Evolutionary conservation across 2,113 vertebrate genomes (phyloP).

Genomic region (Enhydra lutris): DNA sequence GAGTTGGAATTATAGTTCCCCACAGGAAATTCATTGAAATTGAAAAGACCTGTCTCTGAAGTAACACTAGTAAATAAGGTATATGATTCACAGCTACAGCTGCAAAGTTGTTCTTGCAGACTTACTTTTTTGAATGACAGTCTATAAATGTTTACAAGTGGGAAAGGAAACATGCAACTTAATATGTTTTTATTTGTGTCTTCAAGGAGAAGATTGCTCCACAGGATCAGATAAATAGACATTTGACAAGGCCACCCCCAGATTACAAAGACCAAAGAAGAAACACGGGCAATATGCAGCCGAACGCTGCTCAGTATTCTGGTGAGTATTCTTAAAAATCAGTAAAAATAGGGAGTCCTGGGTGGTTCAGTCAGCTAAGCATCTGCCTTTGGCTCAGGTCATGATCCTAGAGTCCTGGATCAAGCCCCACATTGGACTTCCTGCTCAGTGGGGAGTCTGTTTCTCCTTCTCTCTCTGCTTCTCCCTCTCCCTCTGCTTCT

Average conservation of each 20-base stretch:
- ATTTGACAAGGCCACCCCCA: slow-evolving; percentile 94
- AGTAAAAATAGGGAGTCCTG: neutral
- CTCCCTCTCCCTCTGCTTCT: too few relatives aligned
- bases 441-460: neutral
- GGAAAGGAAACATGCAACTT: neutral
- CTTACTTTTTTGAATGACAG: neutral
- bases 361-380: neutral
- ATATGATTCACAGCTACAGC: neutral
- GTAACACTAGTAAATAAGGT: neutral
- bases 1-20: neutral
- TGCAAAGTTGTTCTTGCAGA: neutral
- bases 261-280: slow-evolving; percentile 95
- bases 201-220: slow-evolving; percentile 91
- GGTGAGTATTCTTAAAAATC: slow-evolving; percentile 80
- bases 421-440: too few relatives aligned
- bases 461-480: neutral
- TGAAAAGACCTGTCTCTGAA: neutral
- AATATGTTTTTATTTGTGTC: slow-evolving; percentile 55
- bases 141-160: neutral
- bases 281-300: slow-evolving; percentile 85
- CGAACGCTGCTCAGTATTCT: slow-evolving; percentile 85
- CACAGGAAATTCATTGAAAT: neutral
- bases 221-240: slow-evolving; percentile 93
- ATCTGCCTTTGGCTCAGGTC: neutral
- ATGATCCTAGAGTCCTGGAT: neutral